A percentile compares a stretch with the other conserved stretches of the same genome.
phyloP scores from a whole-genome alignment of 2,113 vertebrate genomes.

The Sialia sialis region DNA sequence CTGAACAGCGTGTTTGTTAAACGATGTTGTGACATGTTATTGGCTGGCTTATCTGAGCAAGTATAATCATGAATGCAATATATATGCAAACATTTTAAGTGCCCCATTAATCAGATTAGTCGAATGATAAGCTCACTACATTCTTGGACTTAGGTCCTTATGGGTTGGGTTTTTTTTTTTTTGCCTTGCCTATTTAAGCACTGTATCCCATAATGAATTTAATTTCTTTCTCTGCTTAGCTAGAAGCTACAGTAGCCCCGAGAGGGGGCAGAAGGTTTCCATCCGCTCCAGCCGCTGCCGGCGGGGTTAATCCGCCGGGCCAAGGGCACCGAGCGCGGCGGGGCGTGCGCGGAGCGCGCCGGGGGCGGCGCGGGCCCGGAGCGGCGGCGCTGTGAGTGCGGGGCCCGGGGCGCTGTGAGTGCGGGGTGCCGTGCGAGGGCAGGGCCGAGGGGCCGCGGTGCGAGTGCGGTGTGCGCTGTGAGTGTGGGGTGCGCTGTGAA shows the following conservation, averaged over 20 bases:
- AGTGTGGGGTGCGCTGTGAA: no score
- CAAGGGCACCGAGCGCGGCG: not conserved
- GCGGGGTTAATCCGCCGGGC: not conserved
- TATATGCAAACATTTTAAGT: not conserved
- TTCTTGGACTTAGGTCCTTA: not conserved
- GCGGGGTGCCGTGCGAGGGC: no score
- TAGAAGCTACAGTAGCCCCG: not conserved
- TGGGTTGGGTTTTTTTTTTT: not conserved
- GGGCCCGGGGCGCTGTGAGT: not conserved
- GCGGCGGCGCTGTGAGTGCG: not conserved
- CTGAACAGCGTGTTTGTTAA: not conserved
- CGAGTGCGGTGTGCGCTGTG: not conserved
- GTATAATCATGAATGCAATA: slow-evolving; percentile 9
- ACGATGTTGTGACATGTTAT: not conserved
- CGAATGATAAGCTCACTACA: not conserved
- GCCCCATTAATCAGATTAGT: not conserved
- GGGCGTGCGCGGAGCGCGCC: not conserved
- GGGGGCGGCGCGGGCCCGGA: not conserved
- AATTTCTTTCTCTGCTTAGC: no score
- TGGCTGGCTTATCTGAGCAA: slow-evolving; percentile 12
- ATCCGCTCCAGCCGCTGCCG: not conserved
- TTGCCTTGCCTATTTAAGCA: not conserved
- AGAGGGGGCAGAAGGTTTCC: rapidly evolving
- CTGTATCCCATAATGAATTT: rapidly evolving
- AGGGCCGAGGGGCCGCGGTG: not conserved